These are phyloP conservation scores for Parthenolecanium corni DNA, from an alignment of 2,888 invertebrate species.

Conservation along the genomic window DNA sequence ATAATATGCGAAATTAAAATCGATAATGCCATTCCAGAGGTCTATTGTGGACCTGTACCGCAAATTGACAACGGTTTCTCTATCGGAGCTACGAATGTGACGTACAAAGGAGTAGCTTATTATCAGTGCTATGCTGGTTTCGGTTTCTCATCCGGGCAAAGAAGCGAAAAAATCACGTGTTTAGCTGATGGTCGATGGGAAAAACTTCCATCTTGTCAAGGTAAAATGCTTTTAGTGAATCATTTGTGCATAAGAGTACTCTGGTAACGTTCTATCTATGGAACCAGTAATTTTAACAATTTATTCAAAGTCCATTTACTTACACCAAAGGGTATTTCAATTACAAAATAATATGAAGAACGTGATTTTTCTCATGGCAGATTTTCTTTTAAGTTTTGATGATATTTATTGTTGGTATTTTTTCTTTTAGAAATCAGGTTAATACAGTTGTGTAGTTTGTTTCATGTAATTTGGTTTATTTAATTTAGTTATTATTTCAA, in stretches of 20 bases:
- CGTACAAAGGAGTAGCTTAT: constrained; percentile 82
- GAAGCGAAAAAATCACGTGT: constrained; percentile 80
- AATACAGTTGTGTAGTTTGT: too few species aligned
- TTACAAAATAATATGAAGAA: too few species aligned
- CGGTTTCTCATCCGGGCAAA: constrained; percentile 76
- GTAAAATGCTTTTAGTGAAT: constrained; percentile 45
- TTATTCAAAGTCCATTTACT: background rate
- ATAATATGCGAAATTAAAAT: background rate
- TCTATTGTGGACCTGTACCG: constrained; percentile 93
- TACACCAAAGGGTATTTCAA: too few species aligned
- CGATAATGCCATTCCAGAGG: constrained; percentile 46
- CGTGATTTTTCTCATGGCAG: too few species aligned
- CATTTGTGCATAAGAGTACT: too few species aligned
- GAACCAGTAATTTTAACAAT: background rate
- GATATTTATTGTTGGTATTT: too few species aligned
- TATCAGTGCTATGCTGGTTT: constrained; percentile 96
- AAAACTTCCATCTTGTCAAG: constrained; percentile 77
- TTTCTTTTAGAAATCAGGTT: too few species aligned
- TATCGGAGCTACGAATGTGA: constrained; percentile 88
- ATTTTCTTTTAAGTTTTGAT: too few species aligned
- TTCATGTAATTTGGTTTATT: too few species aligned
- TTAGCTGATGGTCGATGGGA: constrained; percentile 85
- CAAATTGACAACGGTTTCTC: constrained; percentile 97
- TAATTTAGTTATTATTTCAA: too few species aligned
- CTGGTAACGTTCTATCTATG: too few species aligned